Conservation (phyloP, 2,888 invertebrate genomes). For the Anoplius nigerrimus region DNA sequence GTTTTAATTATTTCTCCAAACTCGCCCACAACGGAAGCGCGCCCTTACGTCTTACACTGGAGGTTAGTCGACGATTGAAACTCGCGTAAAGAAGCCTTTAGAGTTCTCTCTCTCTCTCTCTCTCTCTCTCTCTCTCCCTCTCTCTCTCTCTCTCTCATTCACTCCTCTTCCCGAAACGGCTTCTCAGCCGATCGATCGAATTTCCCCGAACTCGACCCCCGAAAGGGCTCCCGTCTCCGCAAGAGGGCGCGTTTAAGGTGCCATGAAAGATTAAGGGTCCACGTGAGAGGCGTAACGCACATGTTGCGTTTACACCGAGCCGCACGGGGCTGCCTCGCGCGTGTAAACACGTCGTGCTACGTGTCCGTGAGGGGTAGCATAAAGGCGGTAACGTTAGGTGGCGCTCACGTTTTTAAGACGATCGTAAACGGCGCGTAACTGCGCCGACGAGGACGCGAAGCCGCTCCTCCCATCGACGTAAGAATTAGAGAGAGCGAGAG, state of each 20-base stretch:
- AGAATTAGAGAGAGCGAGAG: constrained; percentile 11
- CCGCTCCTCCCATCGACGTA: neutral
- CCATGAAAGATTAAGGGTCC: constrained; percentile 22
- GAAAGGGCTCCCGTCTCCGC: too few species aligned
- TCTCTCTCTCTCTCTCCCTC: too few species aligned
- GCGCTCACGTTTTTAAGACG: constrained; percentile 38
- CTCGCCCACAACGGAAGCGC: too few species aligned
- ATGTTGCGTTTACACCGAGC: constrained; percentile 17
- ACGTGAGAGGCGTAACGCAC: constrained; percentile 2
- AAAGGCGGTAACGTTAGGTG: constrained; percentile 28
- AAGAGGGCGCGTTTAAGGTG: neutral
- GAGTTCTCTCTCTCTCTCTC: too few species aligned
- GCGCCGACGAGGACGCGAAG: constrained; percentile 35
- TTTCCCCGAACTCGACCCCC: too few species aligned
- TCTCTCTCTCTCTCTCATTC: too few species aligned
- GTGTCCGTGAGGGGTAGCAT: constrained; percentile 24
- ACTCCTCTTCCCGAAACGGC: too few species aligned
- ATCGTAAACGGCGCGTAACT: constrained; percentile 47
- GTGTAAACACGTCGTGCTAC: constrained; percentile 31
- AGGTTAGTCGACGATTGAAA: too few species aligned
- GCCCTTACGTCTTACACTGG: too few species aligned
- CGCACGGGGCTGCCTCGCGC: constrained; percentile 17
- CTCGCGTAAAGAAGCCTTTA: too few species aligned
- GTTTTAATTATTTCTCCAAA: too few species aligned
- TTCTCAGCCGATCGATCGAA: too few species aligned